Evolutionary conservation across 2,888 invertebrate species (phyloP).

Genomic region (Meteorus cinctellus): DNA sequence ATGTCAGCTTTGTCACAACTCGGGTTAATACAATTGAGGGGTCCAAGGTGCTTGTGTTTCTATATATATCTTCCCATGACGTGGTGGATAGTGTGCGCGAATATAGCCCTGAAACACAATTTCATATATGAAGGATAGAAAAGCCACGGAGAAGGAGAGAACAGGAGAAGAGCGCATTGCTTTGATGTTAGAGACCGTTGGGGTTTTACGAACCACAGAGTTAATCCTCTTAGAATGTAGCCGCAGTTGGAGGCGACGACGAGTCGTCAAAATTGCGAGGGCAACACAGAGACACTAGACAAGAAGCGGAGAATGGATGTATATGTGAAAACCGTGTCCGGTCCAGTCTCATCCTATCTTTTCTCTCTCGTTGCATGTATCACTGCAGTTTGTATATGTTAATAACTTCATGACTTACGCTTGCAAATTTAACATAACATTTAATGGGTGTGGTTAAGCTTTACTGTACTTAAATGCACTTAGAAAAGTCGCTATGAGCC

Average conservation of each 20-base stretch:
- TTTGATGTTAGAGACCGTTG: constrained; percentile 57
- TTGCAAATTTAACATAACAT: constrained; percentile 11
- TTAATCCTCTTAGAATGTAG: constrained; percentile 64
- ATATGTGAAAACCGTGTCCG: neutral
- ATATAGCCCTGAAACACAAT: constrained; percentile 44
- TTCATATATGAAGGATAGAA: constrained; percentile 35
- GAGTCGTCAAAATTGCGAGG: constrained; percentile 9
- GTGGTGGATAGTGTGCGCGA: constrained; percentile 13
- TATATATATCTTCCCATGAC: neutral
- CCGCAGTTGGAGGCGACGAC: constrained; percentile 47
- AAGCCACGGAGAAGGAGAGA: neutral
- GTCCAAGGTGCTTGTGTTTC: constrained; percentile 9
- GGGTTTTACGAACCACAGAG: constrained; percentile 62
- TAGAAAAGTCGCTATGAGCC: neutral
- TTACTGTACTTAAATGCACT: neutral
- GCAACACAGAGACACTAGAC: constrained; percentile 5
- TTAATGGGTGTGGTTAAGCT: neutral
- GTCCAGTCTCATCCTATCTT: constrained; percentile 8
- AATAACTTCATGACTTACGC: constrained; percentile 21
- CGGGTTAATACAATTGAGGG: constrained; percentile 31
- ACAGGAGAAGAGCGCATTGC: constrained; percentile 49
- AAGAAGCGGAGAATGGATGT: neutral
- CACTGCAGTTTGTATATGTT: constrained; percentile 22
- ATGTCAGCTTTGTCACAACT: neutral
- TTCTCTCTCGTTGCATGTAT: neutral